Percentiles rank a stretch among this genome's conserved stretches.
These are phyloP conservation scores for Labroides dimidiatus DNA, from an alignment of 2,797 vertebrate species.

Conservation along the genomic window DNA sequence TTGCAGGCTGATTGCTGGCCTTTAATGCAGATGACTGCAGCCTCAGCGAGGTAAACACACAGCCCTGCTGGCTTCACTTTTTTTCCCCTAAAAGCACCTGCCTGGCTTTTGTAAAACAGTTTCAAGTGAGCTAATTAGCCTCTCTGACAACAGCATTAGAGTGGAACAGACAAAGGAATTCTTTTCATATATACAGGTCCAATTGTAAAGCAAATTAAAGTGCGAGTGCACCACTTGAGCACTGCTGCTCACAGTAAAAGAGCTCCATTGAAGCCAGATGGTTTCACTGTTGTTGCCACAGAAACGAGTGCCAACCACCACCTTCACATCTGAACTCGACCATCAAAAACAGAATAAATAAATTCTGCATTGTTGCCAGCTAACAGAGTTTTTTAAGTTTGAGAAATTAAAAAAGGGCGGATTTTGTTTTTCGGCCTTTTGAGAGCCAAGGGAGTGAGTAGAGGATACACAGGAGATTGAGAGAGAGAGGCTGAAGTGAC, in stretches of 20 bases:
- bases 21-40: conserved; percentile 66
- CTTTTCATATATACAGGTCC: conserved; percentile 48
- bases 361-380: conserved; percentile 26
- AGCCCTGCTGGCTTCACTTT: conserved; percentile 38
- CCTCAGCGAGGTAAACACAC: conserved; percentile 52
- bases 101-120: conserved; percentile 57
- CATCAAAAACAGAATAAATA: conserved; percentile 3
- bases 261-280: conserved; percentile 53
- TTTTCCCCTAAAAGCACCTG: conserved; percentile 62
- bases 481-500: conserved; percentile 5
- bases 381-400: conserved; percentile 1
- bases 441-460: neutral
- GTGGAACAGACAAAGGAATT: conserved; percentile 56
- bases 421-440: conserved; percentile 2
- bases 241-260: conserved; percentile 46
- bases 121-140: conserved; percentile 71
- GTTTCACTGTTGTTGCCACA: conserved; percentile 56
- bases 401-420: neutral
- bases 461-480: conserved; percentile 9
- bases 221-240: conserved; percentile 53
- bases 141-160: conserved; percentile 60
- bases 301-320: conserved; percentile 44
- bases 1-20: conserved; percentile 66
- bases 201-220: conserved; percentile 55
- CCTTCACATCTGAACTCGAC: conserved; percentile 26